Evolutionary conservation across 1,140 invertebrate species (phyloP), one percentile per base, ranked within the genome.

Genomic region (Dendrolimus punctatus): DNA sequence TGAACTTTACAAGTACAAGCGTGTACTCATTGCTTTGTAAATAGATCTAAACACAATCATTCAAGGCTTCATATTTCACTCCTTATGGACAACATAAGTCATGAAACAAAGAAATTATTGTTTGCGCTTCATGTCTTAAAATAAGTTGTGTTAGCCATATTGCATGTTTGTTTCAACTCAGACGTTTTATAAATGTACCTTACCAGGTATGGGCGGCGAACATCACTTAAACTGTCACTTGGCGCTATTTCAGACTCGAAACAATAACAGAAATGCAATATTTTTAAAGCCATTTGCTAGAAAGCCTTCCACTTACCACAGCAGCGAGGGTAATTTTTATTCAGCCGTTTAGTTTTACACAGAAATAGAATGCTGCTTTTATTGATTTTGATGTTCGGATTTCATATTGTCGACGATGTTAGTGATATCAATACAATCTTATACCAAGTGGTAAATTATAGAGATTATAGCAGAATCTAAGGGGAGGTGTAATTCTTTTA

Each of bases 211-310:
- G 58, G 49, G 70, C 56, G 66, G 69, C 69, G 70, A 63, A 71
- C 77, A 78, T 78, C 77, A 72, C 70, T 78, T 73, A 62, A 66
- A 60, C 71, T 79, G 80, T 80, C 76, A 77, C 78, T 81, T 77
- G 73, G 66, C 62, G 72, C 62, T 68, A 71, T 75, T 71, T 65
- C 76, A 65, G 69, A 69, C 68, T 76, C 58, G 73, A 75, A 77
- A 77, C 80, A 76, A 80, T 81, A 77, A 68, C 64, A 66, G 70
- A 80, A 79, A 75, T 81, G 76, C 77, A 79, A 81, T 78, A 79
- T 81, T 81, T 83, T 81, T 78, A 74, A 73, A 68, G 64, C 71
- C 71, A 79, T 83, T 77, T 71, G 65, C 67, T 72, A 72, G 71
- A 80, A 74, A 76, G 73, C 68, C 68, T 73, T 77, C 60, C 49